Conservation (phyloP, 2,888 invertebrate species). For the Drosophila melanosoma region DNA sequence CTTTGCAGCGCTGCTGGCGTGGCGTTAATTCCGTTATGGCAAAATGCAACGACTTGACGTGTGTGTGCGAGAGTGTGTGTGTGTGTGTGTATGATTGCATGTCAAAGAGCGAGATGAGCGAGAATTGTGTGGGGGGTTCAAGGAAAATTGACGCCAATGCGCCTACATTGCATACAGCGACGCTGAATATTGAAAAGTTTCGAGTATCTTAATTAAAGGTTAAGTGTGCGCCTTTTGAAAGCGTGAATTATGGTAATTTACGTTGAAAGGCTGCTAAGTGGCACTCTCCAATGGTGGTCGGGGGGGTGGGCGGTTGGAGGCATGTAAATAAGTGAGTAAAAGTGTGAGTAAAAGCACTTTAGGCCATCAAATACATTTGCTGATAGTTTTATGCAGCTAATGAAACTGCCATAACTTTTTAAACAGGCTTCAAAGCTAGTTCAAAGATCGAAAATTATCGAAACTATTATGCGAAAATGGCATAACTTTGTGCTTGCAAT, state of each 20-base stretch:
- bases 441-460: too few species aligned
- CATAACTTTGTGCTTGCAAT: not conserved
- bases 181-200: conserved; percentile 75
- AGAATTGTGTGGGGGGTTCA: conserved; percentile 4
- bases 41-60: conserved; percentile 69
- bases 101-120: conserved; percentile 13
- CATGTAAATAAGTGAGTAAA: conserved; percentile 10
- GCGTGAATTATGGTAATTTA: conserved; percentile 74
- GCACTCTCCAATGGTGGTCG: conserved; percentile 14
- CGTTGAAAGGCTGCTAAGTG: conserved; percentile 60
- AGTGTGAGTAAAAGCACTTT: conserved; percentile 23
- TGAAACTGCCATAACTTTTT: conserved; percentile 6
- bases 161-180: conserved; percentile 62
- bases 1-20: conserved; percentile 66
- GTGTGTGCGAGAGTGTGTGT: conserved; percentile 28
- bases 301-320: not conserved
- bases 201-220: conserved; percentile 77
- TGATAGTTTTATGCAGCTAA: conserved; percentile 11
- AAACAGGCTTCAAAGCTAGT: conserved; percentile 1
- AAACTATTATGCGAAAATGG: not conserved
- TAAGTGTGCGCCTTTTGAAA: conserved; percentile 71
- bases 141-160: conserved; percentile 49
- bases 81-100: conserved; percentile 10
- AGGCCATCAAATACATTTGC: conserved; percentile 5
- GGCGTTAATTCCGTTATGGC: conserved; percentile 77